Percentiles rank a stretch among this genome's conserved stretches.
Conservation (phyloP, 2,888 invertebrate genomes). For the Pomacea canaliculata region DNA sequence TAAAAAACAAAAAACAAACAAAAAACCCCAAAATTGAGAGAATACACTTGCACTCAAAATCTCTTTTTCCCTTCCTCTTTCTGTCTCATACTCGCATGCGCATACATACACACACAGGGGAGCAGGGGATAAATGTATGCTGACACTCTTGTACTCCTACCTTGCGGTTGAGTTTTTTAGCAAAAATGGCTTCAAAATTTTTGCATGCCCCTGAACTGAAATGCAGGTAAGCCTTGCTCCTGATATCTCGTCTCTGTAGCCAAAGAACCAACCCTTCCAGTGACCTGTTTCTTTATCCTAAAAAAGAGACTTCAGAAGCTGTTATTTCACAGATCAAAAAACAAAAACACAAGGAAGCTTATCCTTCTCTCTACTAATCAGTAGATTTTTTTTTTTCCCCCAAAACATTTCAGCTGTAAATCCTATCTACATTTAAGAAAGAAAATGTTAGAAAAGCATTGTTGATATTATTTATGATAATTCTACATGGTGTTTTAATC, state of each 20-base stretch:
- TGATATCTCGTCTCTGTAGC: constrained; percentile 78
- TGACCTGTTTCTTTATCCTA: constrained; percentile 56
- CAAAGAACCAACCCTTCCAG: constrained; percentile 77
- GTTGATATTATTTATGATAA: no score
- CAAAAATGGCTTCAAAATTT: constrained; percentile 73
- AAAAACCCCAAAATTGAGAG: not conserved
- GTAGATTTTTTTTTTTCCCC: not conserved
- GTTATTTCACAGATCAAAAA: not conserved
- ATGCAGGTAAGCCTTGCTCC: constrained; percentile 80
- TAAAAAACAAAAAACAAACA: constrained; percentile 33
- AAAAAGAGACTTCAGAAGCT: constrained; percentile 4
- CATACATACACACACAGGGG: no score
- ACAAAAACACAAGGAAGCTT: not conserved
- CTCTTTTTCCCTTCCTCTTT: no score
- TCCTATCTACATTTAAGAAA: no score
- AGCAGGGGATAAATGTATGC: no score
- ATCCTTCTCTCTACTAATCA: not conserved
- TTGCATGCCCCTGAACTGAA: constrained; percentile 80
- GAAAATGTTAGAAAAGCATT: no score
- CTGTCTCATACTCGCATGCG: no score
- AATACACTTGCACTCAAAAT: no score
- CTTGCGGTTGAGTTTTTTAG: constrained; percentile 65
- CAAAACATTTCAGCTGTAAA: no score
- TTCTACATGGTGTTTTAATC: no score
- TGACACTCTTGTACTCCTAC: constrained; percentile 17